Evolutionary conservation across 2,888 invertebrate species (phyloP), one percentile per base, ranked within the genome.

Genomic region (Lepidonotus clava): DNA sequence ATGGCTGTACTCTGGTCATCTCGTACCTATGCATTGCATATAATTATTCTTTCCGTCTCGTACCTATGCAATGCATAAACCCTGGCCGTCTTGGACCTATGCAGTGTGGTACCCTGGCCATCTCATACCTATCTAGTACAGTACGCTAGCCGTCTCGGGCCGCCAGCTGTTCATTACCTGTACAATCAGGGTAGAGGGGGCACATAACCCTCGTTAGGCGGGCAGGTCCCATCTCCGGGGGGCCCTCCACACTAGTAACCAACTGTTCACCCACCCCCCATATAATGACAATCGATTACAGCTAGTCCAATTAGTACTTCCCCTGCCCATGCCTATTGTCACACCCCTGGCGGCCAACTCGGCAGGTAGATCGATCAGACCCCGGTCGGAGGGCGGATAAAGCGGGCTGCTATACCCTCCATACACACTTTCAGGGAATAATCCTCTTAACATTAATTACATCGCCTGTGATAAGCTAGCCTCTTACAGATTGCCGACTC

Each of bases 221-320:
- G n/a, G n/a, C n/a, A n/a, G n/a, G n/a, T n/a, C n/a, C n/a, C n/a
- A n/a, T n/a, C n/a, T 61, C 61, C 71, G 36, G 1, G 71, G 71
- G 71, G 71, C 36, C 34, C 36, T 38, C 4, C 38, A 34, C 36
- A 71, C 71, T 36, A 71, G 36, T 34, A 71, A 71, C 36, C 71
- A 71, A 71, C 34, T 71, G 71, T 34, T 71, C 71, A 71, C 71
- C 21, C n/a, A 14, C n/a, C 36, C 34, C 71, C n/a, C n/a, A n/a
- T n/a, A n/a, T 71, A 71, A 71, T 71, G 36, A 71, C 71, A 38
- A 71, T 38, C 38, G 71, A 71, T 71, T 71, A 34, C 71, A 21
- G 71, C 71, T 71, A 38, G 71, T 71, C 36, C 71, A 71, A 71
- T 71, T 71, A 71, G 71, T 71, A 71, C 71, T 38, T 71, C 71